These are phyloP conservation scores for Cephus sareptanus DNA, from an alignment of 2,888 invertebrate genomes.

Conservation along the genomic window DNA sequence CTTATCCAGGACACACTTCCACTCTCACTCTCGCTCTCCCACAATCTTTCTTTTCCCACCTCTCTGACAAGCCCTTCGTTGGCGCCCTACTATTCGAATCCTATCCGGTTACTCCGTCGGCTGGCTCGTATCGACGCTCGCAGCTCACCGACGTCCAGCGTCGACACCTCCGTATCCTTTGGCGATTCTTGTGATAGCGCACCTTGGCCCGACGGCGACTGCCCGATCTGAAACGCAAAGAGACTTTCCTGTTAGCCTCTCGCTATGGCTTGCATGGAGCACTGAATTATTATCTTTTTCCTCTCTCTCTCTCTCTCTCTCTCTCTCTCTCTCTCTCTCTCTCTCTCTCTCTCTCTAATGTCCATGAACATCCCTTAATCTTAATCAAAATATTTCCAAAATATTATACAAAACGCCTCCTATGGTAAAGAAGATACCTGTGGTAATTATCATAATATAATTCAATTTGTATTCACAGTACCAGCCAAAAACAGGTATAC, in stretches of 20 bases:
- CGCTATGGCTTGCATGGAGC: constrained; percentile 4
- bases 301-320: constrained; percentile 6
- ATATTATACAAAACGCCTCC: background rate
- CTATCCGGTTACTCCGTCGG: constrained; percentile 4
- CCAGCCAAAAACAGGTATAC: too few species aligned
- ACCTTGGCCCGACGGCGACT: constrained; percentile 21
- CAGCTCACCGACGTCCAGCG: constrained; percentile 10
- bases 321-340: background rate
- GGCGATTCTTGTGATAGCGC: constrained; percentile 2
- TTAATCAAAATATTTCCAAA: background rate
- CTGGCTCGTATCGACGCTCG: constrained; percentile 4
- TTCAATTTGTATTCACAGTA: background rate
- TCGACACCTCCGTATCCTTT: constrained; percentile 14
- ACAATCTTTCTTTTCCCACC: background rate
- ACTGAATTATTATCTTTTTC: constrained; percentile 3
- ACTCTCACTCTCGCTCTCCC: constrained; percentile 3
- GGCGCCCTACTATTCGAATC: background rate
- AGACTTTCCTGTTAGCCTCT: background rate
- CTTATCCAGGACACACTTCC: background rate
- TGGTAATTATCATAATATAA: background rate
- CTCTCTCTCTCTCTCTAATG: constrained; percentile 13
- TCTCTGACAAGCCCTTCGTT: background rate
- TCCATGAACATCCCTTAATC: background rate
- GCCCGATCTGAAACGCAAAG: constrained; percentile 32
- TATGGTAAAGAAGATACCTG: background rate